Evolutionary conservation across 2,113 vertebrate species (phyloP).

Genomic region (Hemicordylus capensis): DNA sequence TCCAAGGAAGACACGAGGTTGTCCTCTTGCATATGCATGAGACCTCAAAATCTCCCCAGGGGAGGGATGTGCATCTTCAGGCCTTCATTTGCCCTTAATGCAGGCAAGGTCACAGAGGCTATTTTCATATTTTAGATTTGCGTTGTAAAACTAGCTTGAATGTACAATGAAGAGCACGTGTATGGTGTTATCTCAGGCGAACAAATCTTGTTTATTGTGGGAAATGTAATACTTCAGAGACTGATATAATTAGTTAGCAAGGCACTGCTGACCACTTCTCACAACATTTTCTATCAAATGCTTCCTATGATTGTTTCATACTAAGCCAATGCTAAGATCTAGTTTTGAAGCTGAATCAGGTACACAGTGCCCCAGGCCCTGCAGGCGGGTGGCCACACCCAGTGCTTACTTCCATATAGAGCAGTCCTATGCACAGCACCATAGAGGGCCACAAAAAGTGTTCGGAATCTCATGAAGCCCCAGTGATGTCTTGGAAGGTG

Average conservation of each 20-base stretch:
- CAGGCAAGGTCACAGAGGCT: background rate
- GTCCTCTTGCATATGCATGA: background rate
- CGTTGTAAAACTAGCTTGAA: background rate
- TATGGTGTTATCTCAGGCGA: background rate
- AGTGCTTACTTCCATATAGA: too few species aligned
- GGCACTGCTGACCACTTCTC: background rate
- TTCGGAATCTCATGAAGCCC: too few species aligned
- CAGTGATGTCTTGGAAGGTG: too few species aligned
- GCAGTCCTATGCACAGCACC: too few species aligned
- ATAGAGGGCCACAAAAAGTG: too few species aligned
- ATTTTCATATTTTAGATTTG: background rate
- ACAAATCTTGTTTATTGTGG: background rate
- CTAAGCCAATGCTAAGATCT: background rate
- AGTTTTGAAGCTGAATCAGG: too few species aligned
- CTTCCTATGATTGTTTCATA: background rate
- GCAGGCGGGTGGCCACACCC: too few species aligned
- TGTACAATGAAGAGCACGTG: background rate
- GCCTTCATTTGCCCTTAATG: background rate
- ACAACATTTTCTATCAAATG: background rate
- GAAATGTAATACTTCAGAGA: background rate
- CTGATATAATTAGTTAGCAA: too few species aligned
- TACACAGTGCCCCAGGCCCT: too few species aligned
- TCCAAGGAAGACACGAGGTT: background rate
- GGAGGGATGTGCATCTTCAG: background rate
- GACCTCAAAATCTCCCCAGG: background rate